Evolutionary conservation across 2,888 invertebrate genomes (phyloP), one percentile per base, ranked within the genome.

Genomic region (Morinoia aosen): DNA sequence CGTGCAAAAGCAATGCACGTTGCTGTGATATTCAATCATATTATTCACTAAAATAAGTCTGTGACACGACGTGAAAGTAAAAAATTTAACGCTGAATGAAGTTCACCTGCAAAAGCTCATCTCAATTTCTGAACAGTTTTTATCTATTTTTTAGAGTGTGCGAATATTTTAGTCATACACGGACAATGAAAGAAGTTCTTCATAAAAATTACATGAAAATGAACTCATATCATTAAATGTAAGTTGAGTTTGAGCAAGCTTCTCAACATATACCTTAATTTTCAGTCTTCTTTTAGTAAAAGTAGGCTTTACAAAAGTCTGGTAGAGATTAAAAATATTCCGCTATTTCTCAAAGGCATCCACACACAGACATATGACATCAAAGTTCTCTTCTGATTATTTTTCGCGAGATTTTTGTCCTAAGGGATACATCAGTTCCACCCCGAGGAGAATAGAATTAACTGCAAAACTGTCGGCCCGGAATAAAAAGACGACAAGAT

Each of bases 401-500:
- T 76, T 76, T 76, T 76, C 76, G 25, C 76, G 1, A 16, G 76
- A 33, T 76, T 76, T 76, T 76, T 76, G 76, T 33, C 76, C 76
- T 76, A 25, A 33, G 76, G 76, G 76, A 76, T 76, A 76, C 76
- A 76, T 76, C 76, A 76, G 76, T 76, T 76, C 76, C 25, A 33
- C 25, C 76, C 25, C 76, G 25, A 33, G 25, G 76, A 76, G 25
- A 76, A 76, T 76, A 33, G 76, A 76, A 76, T 76, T 90, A 90
- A 90, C 90, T 40, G 40, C 90, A 90, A 48, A 90, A 90, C 40
- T 90, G 39, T 90, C 76, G 76, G 76, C 25, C 76, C 76, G 33
- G 25, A 76, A 76, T 76, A 76, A 76, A 76, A 57, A 93, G 48
- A 48, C 57, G n/a, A 14, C 93, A 93, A 93, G 93, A 56, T 57